Evolutionary conservation across 2,113 vertebrate species (phyloP).

Genomic region (Montifringilla adamsi): DNA sequence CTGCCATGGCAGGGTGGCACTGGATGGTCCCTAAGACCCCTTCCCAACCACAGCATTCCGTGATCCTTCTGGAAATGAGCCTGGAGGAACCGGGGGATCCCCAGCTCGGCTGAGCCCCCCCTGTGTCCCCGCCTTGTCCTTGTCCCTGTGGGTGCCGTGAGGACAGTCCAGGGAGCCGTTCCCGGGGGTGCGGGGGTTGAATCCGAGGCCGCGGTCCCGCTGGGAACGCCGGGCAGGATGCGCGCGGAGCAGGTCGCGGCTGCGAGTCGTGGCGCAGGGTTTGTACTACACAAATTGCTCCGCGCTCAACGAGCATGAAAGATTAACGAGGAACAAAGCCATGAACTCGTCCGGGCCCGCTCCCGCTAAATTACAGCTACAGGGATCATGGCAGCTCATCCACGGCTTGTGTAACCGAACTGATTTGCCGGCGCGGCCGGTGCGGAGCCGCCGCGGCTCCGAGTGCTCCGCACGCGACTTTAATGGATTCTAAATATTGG

Average conservation of each 20-base stretch:
- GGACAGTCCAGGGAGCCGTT: rapidly evolving
- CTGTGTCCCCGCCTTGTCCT: rapidly evolving
- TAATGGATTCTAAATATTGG: background rate
- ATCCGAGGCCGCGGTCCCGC: background rate
- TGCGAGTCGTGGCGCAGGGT: background rate
- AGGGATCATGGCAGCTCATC: constrained; percentile 27
- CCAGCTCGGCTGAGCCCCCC: background rate
- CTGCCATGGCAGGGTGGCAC: background rate
- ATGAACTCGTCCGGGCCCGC: constrained; percentile 36
- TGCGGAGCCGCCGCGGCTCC: background rate
- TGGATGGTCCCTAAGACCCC: rapidly evolving
- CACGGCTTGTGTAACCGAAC: background rate
- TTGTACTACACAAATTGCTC: constrained; percentile 14
- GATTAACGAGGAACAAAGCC: constrained; percentile 65
- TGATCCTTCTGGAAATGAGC: background rate
- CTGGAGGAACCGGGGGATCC: background rate
- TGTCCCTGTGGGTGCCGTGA: rapidly evolving
- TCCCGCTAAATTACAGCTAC: constrained; percentile 26
- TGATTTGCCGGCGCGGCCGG: background rate
- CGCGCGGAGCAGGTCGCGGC: background rate
- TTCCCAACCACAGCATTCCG: background rate
- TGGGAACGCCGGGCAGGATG: background rate
- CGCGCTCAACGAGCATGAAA: constrained; percentile 41
- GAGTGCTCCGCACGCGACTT: background rate
- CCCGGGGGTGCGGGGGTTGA: background rate